Conservation (phyloP, 2,113 vertebrate genomes). For the Marmota monax region DNA sequence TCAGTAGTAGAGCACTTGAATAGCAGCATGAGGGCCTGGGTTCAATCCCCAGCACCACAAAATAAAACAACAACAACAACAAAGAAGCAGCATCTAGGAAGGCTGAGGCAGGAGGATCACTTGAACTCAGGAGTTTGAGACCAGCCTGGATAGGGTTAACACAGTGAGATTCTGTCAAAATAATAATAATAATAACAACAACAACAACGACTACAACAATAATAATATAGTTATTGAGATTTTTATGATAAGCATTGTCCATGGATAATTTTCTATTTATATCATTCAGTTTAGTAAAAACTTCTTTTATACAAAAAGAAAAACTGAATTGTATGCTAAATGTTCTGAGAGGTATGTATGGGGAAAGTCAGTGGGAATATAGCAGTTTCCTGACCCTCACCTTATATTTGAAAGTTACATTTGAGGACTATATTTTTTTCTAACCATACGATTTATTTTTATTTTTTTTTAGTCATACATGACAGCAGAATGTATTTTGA, state of each 20-base stretch:
- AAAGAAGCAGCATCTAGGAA: too few relatives aligned
- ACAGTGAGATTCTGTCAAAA: background rate
- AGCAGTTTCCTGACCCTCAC: background rate
- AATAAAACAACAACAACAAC: background rate
- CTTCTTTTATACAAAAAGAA: slow-evolving; percentile 45
- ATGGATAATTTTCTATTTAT: slow-evolving; percentile 37
- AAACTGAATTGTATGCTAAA: background rate
- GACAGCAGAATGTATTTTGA: too few relatives aligned
- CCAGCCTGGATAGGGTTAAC: background rate
- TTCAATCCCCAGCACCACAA: background rate
- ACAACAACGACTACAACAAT: too few relatives aligned
- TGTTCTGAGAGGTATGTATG: background rate
- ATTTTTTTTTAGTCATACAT: too few relatives aligned
- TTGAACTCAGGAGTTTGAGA: background rate
- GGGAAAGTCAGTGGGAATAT: background rate
- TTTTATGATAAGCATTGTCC: slow-evolving; percentile 14
- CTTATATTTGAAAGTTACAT: background rate
- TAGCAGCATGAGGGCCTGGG: background rate
- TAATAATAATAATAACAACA: too few relatives aligned
- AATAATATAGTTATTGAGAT: background rate
- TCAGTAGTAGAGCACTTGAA: background rate
- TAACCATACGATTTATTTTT: background rate
- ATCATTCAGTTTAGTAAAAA: background rate
- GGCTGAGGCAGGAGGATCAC: background rate
- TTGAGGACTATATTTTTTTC: background rate